phyloP scores from a whole-genome alignment of 1,140 invertebrate genomes.

The Semibalanus balanoides region DNA sequence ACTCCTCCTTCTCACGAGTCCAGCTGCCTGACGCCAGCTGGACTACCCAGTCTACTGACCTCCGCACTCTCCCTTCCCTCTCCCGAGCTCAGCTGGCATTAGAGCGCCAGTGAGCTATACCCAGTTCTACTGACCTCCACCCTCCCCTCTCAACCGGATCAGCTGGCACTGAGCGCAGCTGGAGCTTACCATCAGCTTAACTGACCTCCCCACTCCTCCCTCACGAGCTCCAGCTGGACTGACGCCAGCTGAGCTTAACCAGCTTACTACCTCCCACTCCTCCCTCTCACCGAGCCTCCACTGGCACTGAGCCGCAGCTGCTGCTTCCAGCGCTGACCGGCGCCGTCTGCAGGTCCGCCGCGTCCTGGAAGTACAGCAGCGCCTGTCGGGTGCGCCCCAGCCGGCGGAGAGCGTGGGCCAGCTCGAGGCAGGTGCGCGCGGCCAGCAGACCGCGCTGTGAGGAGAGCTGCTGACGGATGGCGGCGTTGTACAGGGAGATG shows the following conservation, averaged over 20 bases:
- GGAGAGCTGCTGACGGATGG: neutral
- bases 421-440: neutral
- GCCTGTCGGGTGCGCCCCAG: neutral
- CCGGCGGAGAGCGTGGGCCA: neutral
- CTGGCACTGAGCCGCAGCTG: neutral
- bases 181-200: no score
- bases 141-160: no score
- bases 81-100: no score
- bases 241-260: no score
- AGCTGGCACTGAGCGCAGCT: no score
- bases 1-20: no score
- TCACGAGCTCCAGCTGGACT: neutral
- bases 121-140: no score
- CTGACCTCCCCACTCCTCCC: no score
- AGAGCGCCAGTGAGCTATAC: no score
- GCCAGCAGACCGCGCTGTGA: neutral
- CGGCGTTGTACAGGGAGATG: neutral
- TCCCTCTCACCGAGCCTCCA: neutral
- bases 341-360: neutral
- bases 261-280: neutral
- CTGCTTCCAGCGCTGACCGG: neutral
- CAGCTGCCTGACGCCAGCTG: no score
- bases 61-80: no score
- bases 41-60: no score
- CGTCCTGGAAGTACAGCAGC: slow-evolving; percentile 1